A percentile compares a stretch with the other conserved stretches of the same genome.
Conservation (phyloP, 2,888 invertebrate species). For the Pomacea canaliculata region DNA sequence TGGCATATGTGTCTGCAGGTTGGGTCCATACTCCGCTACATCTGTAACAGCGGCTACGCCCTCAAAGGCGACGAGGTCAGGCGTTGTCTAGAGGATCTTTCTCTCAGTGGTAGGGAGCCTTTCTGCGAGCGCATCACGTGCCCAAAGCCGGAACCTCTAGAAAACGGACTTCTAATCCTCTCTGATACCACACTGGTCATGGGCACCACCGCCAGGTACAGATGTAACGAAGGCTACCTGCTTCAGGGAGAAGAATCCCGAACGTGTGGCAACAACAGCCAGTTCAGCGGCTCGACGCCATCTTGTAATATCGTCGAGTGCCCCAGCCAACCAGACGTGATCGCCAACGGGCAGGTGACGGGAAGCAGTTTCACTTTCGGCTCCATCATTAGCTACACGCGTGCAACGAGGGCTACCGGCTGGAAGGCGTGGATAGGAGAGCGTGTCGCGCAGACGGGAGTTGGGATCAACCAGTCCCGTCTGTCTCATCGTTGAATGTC, state of each 20-base stretch:
- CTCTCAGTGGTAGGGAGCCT: conserved; percentile 49
- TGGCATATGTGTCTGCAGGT: background rate
- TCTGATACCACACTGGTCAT: conserved; percentile 31
- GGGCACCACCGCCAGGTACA: conserved; percentile 41
- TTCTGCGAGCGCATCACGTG: conserved; percentile 47
- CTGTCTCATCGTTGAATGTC: conserved; percentile 60
- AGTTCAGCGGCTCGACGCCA: conserved; percentile 42
- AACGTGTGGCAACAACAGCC: conserved; percentile 38
- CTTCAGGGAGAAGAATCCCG: conserved; percentile 41
- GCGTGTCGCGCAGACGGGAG: conserved; percentile 50
- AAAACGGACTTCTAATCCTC: conserved; percentile 37
- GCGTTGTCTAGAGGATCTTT: conserved; percentile 50
- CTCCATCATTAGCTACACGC: conserved; percentile 41
- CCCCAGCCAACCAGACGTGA: conserved; percentile 36
- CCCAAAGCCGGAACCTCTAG: conserved; percentile 36
- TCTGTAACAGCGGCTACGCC: conserved; percentile 60
- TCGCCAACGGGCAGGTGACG: conserved; percentile 68
- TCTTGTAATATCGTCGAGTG: conserved; percentile 50
- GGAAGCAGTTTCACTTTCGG: conserved; percentile 55
- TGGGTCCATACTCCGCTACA: conserved; percentile 38
- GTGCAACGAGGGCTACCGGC: conserved; percentile 51
- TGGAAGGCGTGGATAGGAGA: conserved; percentile 42
- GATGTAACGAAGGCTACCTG: conserved; percentile 48
- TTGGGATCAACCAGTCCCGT: conserved; percentile 59
- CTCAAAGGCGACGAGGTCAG: conserved; percentile 50